These are phyloP conservation scores for Cryptotis parvus DNA, from an alignment of 2,113 vertebrate genomes.

Conservation along the genomic window DNA sequence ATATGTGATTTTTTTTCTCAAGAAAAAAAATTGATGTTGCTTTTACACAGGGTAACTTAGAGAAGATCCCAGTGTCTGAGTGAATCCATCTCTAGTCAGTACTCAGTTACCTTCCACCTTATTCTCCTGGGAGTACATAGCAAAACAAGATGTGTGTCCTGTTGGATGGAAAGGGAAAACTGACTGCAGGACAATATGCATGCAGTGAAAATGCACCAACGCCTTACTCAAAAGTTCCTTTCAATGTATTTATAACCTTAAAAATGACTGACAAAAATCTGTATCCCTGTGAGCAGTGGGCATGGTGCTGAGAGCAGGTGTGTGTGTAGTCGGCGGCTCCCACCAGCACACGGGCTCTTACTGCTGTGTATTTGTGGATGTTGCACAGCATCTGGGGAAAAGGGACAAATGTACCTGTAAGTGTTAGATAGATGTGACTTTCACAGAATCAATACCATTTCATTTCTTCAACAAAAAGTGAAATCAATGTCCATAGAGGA, in stretches of 20 bases:
- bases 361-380: background rate
- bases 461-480: no score
- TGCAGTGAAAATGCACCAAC: background rate
- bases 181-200: background rate
- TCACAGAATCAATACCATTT: constrained; percentile 15
- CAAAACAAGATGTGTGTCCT: background rate
- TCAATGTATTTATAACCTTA: background rate
- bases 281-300: background rate
- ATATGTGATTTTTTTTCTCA: background rate
- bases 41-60: background rate
- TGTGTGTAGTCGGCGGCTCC: background rate
- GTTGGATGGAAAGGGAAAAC: background rate
- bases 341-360: accelerated
- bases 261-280: background rate
- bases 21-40: background rate
- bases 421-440: constrained; percentile 39
- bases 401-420: background rate
- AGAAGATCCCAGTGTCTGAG: background rate
- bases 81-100: background rate
- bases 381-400: background rate
- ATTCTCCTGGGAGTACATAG: background rate
- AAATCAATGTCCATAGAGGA: background rate
- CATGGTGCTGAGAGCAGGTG: no score
- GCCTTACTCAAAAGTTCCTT: background rate
- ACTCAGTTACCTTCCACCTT: background rate